Conservation (phyloP, 1,140 invertebrate genomes). For the Aphelinus atriplicis region DNA sequence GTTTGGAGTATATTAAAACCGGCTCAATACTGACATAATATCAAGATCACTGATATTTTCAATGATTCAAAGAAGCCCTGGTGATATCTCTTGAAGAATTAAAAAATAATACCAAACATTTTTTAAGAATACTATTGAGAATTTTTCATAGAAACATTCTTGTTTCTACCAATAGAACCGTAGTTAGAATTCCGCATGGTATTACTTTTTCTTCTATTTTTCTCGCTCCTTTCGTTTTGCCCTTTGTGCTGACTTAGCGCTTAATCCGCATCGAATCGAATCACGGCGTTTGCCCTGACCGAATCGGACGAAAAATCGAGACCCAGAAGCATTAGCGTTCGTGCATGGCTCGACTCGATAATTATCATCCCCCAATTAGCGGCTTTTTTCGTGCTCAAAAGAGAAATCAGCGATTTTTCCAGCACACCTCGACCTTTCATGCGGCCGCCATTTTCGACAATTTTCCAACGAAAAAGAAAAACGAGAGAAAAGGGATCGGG, state of each 20-base stretch:
- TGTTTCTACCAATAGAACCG: too few species aligned
- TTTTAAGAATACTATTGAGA: too few species aligned
- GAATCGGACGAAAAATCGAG: conserved; percentile 26
- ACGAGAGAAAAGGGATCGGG: background rate
- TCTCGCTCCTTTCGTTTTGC: conserved; percentile 34
- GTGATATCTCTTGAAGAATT: too few species aligned
- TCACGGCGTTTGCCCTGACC: conserved; percentile 41
- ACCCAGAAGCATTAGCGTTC: conserved; percentile 27
- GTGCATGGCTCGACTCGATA: conserved; percentile 43
- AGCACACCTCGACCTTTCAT: background rate
- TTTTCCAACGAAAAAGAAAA: background rate
- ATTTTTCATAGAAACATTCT: too few species aligned
- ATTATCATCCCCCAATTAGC: conserved; percentile 55
- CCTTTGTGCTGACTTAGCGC: conserved; percentile 50
- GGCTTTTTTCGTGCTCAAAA: conserved; percentile 44
- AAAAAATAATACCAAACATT: too few species aligned
- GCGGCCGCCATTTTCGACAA: background rate
- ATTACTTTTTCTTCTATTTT: background rate
- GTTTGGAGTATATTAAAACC: too few species aligned
- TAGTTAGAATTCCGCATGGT: too few species aligned
- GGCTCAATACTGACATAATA: too few species aligned
- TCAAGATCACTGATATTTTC: too few species aligned
- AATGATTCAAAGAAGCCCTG: too few species aligned
- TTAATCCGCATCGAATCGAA: conserved; percentile 57
- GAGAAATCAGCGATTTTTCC: conserved; percentile 59